Evolutionary conservation across 2,797 vertebrate genomes (phyloP), one percentile per base, ranked within the genome.

Genomic region (Phoxinus dragarum): DNA sequence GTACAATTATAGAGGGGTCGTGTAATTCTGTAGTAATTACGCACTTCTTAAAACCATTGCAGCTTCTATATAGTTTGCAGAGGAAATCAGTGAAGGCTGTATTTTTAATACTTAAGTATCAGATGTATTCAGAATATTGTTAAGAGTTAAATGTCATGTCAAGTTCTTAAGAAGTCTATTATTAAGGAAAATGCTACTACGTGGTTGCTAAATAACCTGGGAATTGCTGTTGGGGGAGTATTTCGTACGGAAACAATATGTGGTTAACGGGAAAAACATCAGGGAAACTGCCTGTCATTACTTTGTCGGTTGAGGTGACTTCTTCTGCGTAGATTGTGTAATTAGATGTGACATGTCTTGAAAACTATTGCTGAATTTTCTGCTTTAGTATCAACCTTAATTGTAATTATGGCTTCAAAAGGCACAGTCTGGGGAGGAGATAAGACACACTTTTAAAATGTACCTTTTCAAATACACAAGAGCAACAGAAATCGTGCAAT

Each of bases 321-420:
- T 68, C 19, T 75, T 54, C 23, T 54, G 42, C 38, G 2, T 6
- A 74, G 44, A 54, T 19, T 80, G 38, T 21, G 7, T 42, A 69
- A 84, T 84, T 80, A 73, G 12, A 84, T 34, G 1, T 8, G 69
- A 17, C 71, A 74, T 7, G 16, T 56, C 82, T 77, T 40, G 34
- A 54, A 84, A 77, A 54, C 73, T 76, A 52, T 83, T 49, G 9
- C 54, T 82, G 56, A 67, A 67, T 71, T 66, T 59, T 54, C 10
- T 68, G 68, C 82, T 56, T 38, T 40, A 72, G 61, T 16, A 12
- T 68, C 16, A 67, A 54, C 7, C 17, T 34, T 27, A 59, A 42
- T 34, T 84, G 73, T 56, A 68, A 84, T 67, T 54, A 68, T 19
- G 9, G 44, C 67, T 68, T 56, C 44, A 66, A 66, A 67, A 75